Percentiles rank a stretch among this genome's conserved stretches.
These are phyloP conservation scores for Disparrhopalites patrizii DNA, from an alignment of 2,888 invertebrate species.

Conservation along the genomic window DNA sequence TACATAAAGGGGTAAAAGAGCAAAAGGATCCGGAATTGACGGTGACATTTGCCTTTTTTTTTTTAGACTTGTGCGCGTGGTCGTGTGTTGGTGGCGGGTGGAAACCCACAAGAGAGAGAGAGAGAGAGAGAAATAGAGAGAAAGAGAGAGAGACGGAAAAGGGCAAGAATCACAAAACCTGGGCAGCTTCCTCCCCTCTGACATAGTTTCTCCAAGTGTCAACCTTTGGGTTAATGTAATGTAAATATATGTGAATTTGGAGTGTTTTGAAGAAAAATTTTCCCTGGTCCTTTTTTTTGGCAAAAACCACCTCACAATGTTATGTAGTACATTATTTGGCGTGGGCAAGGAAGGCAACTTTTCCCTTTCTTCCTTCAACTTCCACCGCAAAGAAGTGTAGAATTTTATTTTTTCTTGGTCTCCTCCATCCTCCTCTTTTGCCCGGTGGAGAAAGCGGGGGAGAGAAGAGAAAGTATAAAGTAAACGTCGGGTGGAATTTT, in stretches of 20 bases:
- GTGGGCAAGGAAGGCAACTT: too few relatives aligned
- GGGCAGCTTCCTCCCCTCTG: background rate
- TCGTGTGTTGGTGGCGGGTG: too few relatives aligned
- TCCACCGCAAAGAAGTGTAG: too few relatives aligned
- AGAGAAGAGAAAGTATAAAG: background rate
- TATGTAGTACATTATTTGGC: background rate
- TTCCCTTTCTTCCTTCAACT: too few relatives aligned
- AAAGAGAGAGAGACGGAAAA: too few relatives aligned
- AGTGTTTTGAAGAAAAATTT: background rate
- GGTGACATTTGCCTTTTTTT: background rate
- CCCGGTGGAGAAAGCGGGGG: background rate
- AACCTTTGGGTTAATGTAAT: slow-evolving; percentile 3
- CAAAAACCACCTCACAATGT: background rate
- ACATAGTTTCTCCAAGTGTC: background rate
- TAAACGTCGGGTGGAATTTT: background rate
- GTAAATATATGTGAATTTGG: slow-evolving; percentile 6
- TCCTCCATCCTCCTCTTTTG: background rate
- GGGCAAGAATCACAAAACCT: too few relatives aligned
- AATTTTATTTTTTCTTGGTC: background rate
- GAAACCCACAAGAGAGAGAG: too few relatives aligned
- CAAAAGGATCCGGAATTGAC: too few relatives aligned
- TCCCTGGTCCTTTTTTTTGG: too few relatives aligned
- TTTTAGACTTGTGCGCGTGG: too few relatives aligned
- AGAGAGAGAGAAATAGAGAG: background rate
- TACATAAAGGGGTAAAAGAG: too few relatives aligned